Evolutionary conservation across 2,888 invertebrate species (phyloP), one percentile per base, ranked within the genome.

Genomic region (Tromatobia lineatoria): DNA sequence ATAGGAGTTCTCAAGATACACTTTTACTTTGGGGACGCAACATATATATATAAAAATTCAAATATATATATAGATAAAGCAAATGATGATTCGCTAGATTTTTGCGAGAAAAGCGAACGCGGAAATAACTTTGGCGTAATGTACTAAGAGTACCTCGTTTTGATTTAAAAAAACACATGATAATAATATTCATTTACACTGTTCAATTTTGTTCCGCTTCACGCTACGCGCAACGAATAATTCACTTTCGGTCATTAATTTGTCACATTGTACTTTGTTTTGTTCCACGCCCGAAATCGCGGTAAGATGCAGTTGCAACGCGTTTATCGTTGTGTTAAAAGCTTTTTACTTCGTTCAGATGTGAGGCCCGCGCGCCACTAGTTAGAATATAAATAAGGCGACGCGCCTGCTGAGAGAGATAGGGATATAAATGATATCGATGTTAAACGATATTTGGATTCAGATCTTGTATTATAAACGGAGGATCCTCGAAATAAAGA

Each of bases 1-100:
- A 94, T 95, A 94, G 93, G 83, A 83, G 38, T 74, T 50, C 23
- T 76, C 18, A 57, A 38, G 18, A 20, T 45, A 67, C 59, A 42
- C 29, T 59, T 78, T 82, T 34, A 25, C 61, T 47, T 66, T 67
- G 15, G 66, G 66, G 57, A 71, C 66, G 23, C 66, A 57, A 71
- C 42, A 74, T 61, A 67, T 18, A 52, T 69, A 6, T 47, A 59
- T 29, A 45, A n/a, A 7, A 52, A 71, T 54, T 11, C 47, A 13
- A 52, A 7, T 66, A 70, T 47, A 79, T 71, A 42, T 52, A 61
- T 70, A 71, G 66, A 70, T 54, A 54, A 77, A 54, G 54, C 29
- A 47, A 52, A 71, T 42, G 61, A 59, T 23, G 50, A 70, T 70
- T 20, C 50, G 74, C 74, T 18, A 29, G 66, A n/a, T 76, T 67